Percentiles rank a stretch among this genome's conserved stretches.
These are phyloP conservation scores for Aramus guarauna DNA, from an alignment of 2,113 vertebrate genomes.

Conservation along the genomic window DNA sequence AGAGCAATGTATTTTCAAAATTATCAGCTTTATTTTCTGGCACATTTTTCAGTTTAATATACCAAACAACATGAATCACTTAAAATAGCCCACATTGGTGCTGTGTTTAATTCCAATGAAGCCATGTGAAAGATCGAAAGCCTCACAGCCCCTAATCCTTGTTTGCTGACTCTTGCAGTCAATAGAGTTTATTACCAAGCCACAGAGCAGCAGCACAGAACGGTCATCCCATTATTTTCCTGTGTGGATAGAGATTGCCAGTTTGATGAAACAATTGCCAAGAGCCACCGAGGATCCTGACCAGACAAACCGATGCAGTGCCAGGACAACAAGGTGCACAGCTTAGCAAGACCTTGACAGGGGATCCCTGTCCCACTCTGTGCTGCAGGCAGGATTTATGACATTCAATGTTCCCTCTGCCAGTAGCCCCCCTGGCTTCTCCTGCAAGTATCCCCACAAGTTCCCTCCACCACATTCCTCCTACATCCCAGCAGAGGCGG, in stretches of 20 bases:
- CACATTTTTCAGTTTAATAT: constrained; percentile 27
- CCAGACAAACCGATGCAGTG: neutral
- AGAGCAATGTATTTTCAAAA: constrained; percentile 11
- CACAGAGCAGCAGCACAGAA: neutral
- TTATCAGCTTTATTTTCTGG: constrained; percentile 12
- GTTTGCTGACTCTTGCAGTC: neutral
- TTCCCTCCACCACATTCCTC: neutral
- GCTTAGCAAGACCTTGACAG: neutral
- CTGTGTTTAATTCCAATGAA: constrained; percentile 2
- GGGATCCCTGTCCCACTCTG: neutral
- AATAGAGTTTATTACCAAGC: neutral
- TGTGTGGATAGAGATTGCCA: neutral
- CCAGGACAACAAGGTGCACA: neutral
- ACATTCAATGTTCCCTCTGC: neutral
- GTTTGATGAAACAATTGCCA: neutral
- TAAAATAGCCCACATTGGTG: neutral
- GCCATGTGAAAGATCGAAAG: neutral
- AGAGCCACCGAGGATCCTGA: neutral
- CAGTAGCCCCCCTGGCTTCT: neutral
- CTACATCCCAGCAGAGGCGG: neutral
- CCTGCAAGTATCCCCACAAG: neutral
- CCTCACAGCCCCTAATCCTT: neutral
- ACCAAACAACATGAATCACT: neutral
- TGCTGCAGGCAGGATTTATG: neutral
- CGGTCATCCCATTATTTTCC: neutral